phyloP scores from a whole-genome alignment of 2,113 vertebrate genomes.

The Pica pica region DNA sequence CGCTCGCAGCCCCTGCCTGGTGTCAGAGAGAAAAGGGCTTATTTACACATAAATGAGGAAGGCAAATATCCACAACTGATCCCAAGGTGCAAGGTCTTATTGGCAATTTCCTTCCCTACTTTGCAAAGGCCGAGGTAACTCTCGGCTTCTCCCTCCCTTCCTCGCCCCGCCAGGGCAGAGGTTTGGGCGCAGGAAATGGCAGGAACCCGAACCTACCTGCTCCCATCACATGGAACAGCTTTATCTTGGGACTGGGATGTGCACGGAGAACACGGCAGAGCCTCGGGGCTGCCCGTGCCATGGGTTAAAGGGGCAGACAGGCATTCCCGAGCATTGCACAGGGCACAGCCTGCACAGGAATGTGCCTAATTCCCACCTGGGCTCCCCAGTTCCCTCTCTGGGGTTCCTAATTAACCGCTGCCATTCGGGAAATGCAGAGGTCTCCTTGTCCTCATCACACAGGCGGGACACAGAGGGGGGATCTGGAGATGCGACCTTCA shows the following conservation, averaged over 20 bases:
- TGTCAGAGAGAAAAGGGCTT: background rate
- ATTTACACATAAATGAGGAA: slow-evolving; percentile 38
- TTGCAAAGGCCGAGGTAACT: background rate
- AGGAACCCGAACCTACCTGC: too few species aligned
- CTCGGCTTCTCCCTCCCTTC: background rate
- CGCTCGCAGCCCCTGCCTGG: background rate
- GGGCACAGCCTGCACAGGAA: background rate
- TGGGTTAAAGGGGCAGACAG: background rate
- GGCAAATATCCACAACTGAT: background rate
- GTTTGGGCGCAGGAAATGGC: fast-evolving
- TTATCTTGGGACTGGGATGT: background rate
- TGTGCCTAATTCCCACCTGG: background rate
- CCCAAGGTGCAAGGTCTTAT: background rate
- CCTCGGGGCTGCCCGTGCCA: background rate
- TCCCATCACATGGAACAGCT: fast-evolving
- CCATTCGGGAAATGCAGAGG: fast-evolving
- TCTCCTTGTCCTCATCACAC: fast-evolving
- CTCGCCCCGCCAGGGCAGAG: background rate
- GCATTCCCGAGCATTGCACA: fast-evolving
- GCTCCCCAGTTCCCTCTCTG: background rate
- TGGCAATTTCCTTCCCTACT: background rate
- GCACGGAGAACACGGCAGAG: background rate
- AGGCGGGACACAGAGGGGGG: background rate
- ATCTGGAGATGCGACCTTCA: background rate
- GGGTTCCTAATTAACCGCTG: background rate